Conservation (phyloP, 2,113 vertebrate genomes). For the Perca flavescens region DNA sequence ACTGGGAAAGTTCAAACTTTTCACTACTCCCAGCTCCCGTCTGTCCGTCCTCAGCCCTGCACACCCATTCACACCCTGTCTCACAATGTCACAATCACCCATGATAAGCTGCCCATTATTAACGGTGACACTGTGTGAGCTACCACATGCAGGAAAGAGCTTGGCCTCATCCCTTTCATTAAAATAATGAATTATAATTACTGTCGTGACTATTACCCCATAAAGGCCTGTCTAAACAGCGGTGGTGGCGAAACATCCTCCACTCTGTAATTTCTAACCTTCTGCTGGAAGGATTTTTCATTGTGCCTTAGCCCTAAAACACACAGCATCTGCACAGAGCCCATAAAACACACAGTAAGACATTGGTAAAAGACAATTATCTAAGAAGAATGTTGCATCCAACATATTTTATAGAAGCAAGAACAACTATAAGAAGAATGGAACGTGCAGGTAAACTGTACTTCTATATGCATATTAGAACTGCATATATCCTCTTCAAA, state of each 20-base stretch:
- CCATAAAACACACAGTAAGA: conserved; percentile 33
- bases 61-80: conserved; percentile 28
- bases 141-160: conserved; percentile 36
- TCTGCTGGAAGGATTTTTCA: conserved; percentile 62
- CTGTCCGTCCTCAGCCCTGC: not conserved
- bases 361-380: not conserved
- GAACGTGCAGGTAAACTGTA: not conserved
- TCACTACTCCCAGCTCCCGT: not conserved
- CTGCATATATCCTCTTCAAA: not conserved
- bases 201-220: conserved; percentile 67
- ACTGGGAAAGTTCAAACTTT: conserved; percentile 25
- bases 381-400: not conserved
- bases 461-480: conserved; percentile 7
- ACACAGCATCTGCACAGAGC: conserved; percentile 53
- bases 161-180: conserved; percentile 61
- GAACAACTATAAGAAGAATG: not conserved
- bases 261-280: conserved; percentile 67
- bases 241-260: conserved; percentile 47
- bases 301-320: conserved; percentile 37
- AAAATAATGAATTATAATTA: conserved; percentile 77
- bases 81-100: conserved; percentile 45
- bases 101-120: conserved; percentile 50
- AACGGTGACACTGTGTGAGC: conserved; percentile 23
- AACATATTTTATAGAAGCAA: not conserved
- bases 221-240: conserved; percentile 57